A percentile compares a stretch with the other conserved stretches of the same genome.
Evolutionary conservation across 30 jellyfish, hydroid and myxozoan species (phyloP).

Genomic region (Cassiopea xamachana): DNA sequence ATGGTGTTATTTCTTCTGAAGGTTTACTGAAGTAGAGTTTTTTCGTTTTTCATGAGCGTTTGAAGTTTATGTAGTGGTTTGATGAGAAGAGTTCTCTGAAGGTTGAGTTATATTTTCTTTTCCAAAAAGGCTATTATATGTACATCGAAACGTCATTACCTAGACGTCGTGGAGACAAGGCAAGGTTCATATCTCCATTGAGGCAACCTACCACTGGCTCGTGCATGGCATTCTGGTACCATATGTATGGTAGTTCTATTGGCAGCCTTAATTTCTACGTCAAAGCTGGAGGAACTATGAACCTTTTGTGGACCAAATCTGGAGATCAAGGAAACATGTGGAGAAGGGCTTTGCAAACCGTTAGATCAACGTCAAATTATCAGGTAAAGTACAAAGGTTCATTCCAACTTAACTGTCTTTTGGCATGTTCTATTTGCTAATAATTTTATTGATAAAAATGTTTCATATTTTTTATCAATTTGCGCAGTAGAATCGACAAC

Average conservation of each 20-base stretch:
- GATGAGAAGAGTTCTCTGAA: too few species aligned
- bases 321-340: constrained; percentile 85
- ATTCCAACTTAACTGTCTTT: neutral
- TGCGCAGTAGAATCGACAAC: too few species aligned
- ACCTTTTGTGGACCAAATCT: constrained; percentile 75
- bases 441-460: too few species aligned
- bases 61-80: too few species aligned
- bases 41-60: neutral
- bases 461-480: too few species aligned
- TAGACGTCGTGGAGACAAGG: constrained; percentile 77
- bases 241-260: constrained; percentile 88
- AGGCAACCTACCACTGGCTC: constrained; percentile 75
- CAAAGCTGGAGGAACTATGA: constrained; percentile 44
- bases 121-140: constrained; percentile 81
- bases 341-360: constrained; percentile 83
- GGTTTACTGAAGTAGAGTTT: neutral
- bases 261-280: constrained; percentile 75
- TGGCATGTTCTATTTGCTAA: too few species aligned
- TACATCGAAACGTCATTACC: constrained; percentile 97
- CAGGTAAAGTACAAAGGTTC: constrained; percentile 66
- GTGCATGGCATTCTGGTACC: constrained; percentile 94
- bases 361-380: constrained; percentile 61
- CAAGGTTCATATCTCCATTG: constrained; percentile 78
- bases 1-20: neutral
- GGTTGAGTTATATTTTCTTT: neutral